A percentile compares a stretch with the other conserved stretches of the same genome.
These are phyloP conservation scores for Pipistrellus nathusii DNA, from an alignment of 2,797 vertebrate species.

Conservation along the genomic window DNA sequence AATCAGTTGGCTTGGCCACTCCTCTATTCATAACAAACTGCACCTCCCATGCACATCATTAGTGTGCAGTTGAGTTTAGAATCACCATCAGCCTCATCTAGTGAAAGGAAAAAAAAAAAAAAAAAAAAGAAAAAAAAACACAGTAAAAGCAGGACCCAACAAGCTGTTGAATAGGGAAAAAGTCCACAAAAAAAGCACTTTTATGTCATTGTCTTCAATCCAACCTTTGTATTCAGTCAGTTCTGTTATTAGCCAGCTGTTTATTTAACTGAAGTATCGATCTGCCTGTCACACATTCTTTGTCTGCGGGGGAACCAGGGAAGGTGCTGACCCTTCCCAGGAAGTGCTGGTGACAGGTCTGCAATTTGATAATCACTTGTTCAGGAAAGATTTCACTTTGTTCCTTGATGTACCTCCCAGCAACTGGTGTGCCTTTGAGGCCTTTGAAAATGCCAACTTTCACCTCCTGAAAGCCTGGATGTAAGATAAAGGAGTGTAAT, in stretches of 20 bases:
- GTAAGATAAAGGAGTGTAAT: slow-evolving; percentile 17
- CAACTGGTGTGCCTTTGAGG: slow-evolving; percentile 68
- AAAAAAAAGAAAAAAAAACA: too few species aligned
- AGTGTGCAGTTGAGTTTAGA: neutral
- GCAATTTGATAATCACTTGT: slow-evolving; percentile 85
- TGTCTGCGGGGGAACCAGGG: slow-evolving; percentile 78
- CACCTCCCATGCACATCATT: neutral
- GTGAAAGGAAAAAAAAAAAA: neutral
- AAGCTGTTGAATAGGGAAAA: slow-evolving; percentile 33
- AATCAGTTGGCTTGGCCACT: neutral
- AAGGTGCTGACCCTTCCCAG: slow-evolving; percentile 84
- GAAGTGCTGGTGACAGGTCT: slow-evolving; percentile 78
- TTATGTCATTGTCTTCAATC: slow-evolving; percentile 81
- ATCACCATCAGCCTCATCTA: neutral
- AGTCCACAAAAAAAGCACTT: slow-evolving; percentile 17
- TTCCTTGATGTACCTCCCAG: slow-evolving; percentile 62
- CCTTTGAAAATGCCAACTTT: slow-evolving; percentile 44
- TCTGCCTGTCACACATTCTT: slow-evolving; percentile 81
- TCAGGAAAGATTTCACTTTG: slow-evolving; percentile 81
- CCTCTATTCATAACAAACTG: neutral
- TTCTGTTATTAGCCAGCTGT: slow-evolving; percentile 83
- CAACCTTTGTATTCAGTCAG: slow-evolving; percentile 65
- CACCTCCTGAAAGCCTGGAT: slow-evolving; percentile 48
- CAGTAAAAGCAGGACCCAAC: neutral
- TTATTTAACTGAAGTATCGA: slow-evolving; percentile 86